These are phyloP conservation scores for Gryllus longicercus DNA, from an alignment of 2,888 invertebrate species.

Conservation along the genomic window DNA sequence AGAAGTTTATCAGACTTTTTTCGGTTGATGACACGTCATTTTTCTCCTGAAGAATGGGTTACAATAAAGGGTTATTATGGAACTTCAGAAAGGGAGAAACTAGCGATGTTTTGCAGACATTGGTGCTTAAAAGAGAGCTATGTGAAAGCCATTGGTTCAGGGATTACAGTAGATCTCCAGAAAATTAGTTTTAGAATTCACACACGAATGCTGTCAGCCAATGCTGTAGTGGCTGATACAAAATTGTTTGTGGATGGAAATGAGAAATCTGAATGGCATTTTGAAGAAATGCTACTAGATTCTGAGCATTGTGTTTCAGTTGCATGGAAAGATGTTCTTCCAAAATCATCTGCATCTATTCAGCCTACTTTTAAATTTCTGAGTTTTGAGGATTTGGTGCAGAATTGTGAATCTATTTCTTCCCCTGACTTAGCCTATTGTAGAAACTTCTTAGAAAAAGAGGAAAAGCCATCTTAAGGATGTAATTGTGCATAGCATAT, in stretches of 20 bases:
- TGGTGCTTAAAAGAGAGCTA: slow-evolving; percentile 96
- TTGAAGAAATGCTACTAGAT: slow-evolving; percentile 80
- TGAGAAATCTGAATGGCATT: slow-evolving; percentile 62
- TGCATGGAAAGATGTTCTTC: slow-evolving; percentile 52
- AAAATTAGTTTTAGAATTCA: slow-evolving; percentile 71
- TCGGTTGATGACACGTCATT: slow-evolving; percentile 80
- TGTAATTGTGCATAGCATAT: not conserved
- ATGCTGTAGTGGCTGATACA: slow-evolving; percentile 59
- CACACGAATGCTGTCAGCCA: slow-evolving; percentile 47
- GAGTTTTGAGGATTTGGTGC: slow-evolving; percentile 58
- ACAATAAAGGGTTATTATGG: slow-evolving; percentile 58
- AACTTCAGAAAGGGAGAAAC: slow-evolving; percentile 58
- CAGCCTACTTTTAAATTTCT: slow-evolving; percentile 53
- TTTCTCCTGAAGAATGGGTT: slow-evolving; percentile 76
- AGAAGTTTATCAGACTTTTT: slow-evolving; percentile 77
- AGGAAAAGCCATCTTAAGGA: slow-evolving; percentile 45
- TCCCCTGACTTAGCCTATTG: slow-evolving; percentile 56
- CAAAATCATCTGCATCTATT: slow-evolving; percentile 24
- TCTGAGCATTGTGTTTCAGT: slow-evolving; percentile 75
- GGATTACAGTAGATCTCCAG: slow-evolving; percentile 73
- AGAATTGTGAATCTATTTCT: slow-evolving; percentile 52
- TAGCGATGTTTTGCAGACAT: slow-evolving; percentile 77
- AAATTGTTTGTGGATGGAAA: slow-evolving; percentile 60
- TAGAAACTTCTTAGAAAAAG: slow-evolving; percentile 57
- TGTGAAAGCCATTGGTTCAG: slow-evolving; percentile 85